Evolutionary conservation across 2,888 invertebrate genomes (phyloP), one percentile per base, ranked within the genome.

Genomic region (Sialis lutaria): DNA sequence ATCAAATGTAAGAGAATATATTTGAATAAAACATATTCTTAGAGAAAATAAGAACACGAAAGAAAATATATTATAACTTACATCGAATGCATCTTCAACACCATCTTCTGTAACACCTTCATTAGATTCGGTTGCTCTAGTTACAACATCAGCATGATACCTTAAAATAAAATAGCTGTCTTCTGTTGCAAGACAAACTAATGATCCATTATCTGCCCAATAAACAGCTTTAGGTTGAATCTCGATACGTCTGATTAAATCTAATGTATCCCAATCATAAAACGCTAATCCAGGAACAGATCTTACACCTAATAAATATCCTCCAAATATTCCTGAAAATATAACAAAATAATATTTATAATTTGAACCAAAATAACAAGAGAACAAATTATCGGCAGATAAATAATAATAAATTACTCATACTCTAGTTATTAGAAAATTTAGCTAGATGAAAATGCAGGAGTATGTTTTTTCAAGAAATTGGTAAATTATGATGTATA

Each of bases 221-320:
- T 85, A 92, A 30, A 98, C 87, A 60, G 88, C 83, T 54, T 77
- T 79, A 1, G 92, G 95, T 65, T 88, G 90, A 55, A 97, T 96
- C 69, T 98, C 98, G 58, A 98, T 97, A 43, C 97, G 80, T 59
- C 98, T 77, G 35, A 98, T 75, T 45, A 99, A 70, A 53, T 90
- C 89, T 50, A 91, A 67, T 9, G 83, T 79, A 58, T 99, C 97
- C 98, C 98, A 98, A 60, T 98, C 97, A 60, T 92, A 98, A 66
- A 99, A 93, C 0, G 87, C 84, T 57, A 96, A 73, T 0, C 93
- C 93, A 42, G 90, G 87, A 8, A 88, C 85, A 0, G 93, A 91
- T 55, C 87, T 83, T 0, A 96, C 89, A 1, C 96, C 92, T 51
- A 96, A 69, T 68, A 95, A 75, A 62, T 76, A 80, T 1, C 95